Percentiles rank a stretch among this genome's conserved stretches.
Evolutionary conservation across 2,888 invertebrate species (phyloP).

Genomic region (Ormyrus nitidulus): DNA sequence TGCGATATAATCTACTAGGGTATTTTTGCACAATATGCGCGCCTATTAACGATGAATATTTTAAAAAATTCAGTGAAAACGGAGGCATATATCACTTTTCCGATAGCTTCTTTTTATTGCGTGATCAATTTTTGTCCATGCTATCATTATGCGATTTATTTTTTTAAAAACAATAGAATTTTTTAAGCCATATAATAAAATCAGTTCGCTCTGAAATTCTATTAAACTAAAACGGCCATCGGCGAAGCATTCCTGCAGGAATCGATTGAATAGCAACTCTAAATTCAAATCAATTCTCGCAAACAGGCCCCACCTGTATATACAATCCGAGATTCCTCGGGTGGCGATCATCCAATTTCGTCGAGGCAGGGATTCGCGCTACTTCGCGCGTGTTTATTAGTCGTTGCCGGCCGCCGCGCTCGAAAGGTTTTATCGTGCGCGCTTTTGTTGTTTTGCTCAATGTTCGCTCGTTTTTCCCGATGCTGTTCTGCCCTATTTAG

Average conservation of each 20-base stretch:
- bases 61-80: not conserved
- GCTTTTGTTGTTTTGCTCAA: slow-evolving; percentile 12
- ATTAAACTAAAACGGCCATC: too few species aligned
- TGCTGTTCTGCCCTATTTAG: not conserved
- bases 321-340: not conserved
- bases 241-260: not conserved
- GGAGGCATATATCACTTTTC: too few species aligned
- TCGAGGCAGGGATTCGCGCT: slow-evolving; percentile 11
- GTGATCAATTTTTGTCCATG: too few species aligned
- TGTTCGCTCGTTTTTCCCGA: not conserved
- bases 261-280: not conserved
- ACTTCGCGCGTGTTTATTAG: slow-evolving; percentile 35
- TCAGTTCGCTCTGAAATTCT: too few species aligned
- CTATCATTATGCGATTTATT: too few species aligned
- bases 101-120: too few species aligned
- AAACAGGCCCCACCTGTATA: not conserved
- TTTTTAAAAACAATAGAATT: too few species aligned
- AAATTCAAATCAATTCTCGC: not conserved
- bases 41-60: slow-evolving; percentile 8
- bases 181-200: too few species aligned
- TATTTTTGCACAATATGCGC: slow-evolving; percentile 1
- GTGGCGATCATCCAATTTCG: slow-evolving; percentile 19
- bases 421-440: slow-evolving; percentile 33
- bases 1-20: slow-evolving; percentile 8
- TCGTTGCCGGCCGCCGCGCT: slow-evolving; percentile 3